phyloP scores from a whole-genome alignment of 2,797 vertebrate species.

The Peromyscus melanophrys region DNA sequence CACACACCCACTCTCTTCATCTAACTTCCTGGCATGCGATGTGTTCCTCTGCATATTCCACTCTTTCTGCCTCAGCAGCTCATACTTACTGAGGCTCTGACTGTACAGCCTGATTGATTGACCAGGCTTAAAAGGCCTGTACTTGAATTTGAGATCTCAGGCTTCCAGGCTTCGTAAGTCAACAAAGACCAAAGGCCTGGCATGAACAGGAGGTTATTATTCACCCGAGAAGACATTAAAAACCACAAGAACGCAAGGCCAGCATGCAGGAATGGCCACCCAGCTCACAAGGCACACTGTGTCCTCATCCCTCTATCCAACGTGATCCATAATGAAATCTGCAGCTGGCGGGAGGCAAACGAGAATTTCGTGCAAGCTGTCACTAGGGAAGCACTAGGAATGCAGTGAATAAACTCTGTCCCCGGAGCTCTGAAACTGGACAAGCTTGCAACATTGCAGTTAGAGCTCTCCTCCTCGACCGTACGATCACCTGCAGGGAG shows the following conservation, averaged over 20 bases:
- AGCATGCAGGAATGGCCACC: constrained; percentile 56
- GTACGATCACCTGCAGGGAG: neutral
- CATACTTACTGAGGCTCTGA: constrained; percentile 63
- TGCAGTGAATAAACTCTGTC: constrained; percentile 39
- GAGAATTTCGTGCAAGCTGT: constrained; percentile 36
- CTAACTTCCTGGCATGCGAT: constrained; percentile 47
- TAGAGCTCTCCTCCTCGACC: neutral
- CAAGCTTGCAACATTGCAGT: constrained; percentile 30
- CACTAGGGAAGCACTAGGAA: constrained; percentile 1
- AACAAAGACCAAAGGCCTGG: constrained; percentile 76
- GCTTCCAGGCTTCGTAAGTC: constrained; percentile 59
- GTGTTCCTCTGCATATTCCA: constrained; percentile 23
- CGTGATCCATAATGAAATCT: constrained; percentile 65
- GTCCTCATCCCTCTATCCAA: constrained; percentile 2
- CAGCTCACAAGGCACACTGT: neutral
- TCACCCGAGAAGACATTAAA: constrained; percentile 72
- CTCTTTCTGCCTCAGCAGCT: constrained; percentile 74
- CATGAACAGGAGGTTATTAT: constrained; percentile 59
- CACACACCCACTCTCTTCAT: neutral
- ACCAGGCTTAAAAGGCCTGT: constrained; percentile 78
- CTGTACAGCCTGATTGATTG: constrained; percentile 75
- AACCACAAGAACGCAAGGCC: constrained; percentile 74
- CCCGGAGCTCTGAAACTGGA: constrained; percentile 32
- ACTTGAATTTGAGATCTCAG: constrained; percentile 72
- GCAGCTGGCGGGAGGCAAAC: constrained; percentile 25